phyloP scores from a whole-genome alignment of 2,888 invertebrate species.

The Mesoligia furuncula region DNA sequence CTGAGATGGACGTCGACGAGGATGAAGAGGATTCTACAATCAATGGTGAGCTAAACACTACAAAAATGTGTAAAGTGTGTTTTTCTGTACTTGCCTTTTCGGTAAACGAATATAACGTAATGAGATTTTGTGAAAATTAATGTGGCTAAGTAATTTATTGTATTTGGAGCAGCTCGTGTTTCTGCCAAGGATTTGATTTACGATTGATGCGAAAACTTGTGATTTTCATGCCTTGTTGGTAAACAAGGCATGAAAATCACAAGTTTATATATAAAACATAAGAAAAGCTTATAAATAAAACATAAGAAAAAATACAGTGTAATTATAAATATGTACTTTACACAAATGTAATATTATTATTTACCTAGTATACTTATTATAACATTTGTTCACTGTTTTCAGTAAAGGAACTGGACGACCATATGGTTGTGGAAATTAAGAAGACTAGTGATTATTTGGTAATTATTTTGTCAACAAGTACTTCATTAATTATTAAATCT shows the following conservation, averaged over 20 bases:
- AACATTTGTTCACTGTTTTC: slow-evolving; percentile 56
- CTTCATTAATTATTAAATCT: background rate
- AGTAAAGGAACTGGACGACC: slow-evolving; percentile 85
- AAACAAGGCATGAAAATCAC: no score
- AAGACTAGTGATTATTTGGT: slow-evolving; percentile 84
- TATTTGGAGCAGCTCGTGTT: background rate
- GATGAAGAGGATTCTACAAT: slow-evolving; percentile 85
- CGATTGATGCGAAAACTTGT: background rate
- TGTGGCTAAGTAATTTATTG: background rate
- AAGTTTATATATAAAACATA: no score
- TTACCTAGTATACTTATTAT: background rate
- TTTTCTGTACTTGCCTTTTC: slow-evolving; percentile 1
- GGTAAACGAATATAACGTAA: background rate
- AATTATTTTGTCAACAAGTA: slow-evolving; percentile 37
- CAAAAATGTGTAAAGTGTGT: background rate
- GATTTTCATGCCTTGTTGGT: background rate
- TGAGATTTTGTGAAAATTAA: background rate
- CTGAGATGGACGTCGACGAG: slow-evolving; percentile 83
- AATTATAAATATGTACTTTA: background rate
- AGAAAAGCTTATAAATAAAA: no score
- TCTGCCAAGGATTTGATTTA: background rate
- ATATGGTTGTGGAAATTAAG: slow-evolving; percentile 87
- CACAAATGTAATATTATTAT: background rate
- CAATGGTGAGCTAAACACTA: slow-evolving; percentile 75
- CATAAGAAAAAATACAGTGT: background rate